Percentiles rank a stretch among this genome's conserved stretches.
These are phyloP conservation scores for Tragopan temminckii DNA, from an alignment of 2,797 vertebrate genomes.

Conservation along the genomic window DNA sequence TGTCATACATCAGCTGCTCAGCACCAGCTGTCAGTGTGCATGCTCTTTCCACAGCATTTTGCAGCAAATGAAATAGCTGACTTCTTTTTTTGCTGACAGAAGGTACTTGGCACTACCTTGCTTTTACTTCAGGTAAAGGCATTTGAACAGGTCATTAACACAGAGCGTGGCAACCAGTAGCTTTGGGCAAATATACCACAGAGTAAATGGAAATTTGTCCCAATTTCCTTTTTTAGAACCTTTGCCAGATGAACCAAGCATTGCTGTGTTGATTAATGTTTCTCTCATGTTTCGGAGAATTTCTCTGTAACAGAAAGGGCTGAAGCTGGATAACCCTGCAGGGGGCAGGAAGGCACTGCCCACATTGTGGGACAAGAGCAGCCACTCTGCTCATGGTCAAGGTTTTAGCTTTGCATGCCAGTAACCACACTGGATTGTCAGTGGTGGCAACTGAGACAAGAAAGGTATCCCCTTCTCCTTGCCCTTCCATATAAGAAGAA, in stretches of 20 bases:
- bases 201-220: neutral
- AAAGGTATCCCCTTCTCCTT: fast-evolving
- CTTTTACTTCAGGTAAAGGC: neutral
- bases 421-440: neutral
- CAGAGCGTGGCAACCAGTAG: neutral
- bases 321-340: neutral
- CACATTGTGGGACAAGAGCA: neutral
- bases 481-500: neutral
- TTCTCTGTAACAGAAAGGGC: neutral
- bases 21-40: neutral
- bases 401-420: neutral
- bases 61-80: neutral
- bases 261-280: neutral
- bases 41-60: neutral
- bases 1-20: neutral
- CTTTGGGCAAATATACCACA: neutral
- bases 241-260: neutral
- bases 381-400: neutral
- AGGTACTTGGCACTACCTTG: neutral
- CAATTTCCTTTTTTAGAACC: neutral
- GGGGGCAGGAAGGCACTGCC: neutral
- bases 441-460: neutral
- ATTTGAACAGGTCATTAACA: neutral
- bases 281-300: neutral
- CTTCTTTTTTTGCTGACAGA: neutral